A percentile compares a stretch with the other conserved stretches of the same genome.
phyloP scores from a whole-genome alignment of 2,113 vertebrate genomes.

The Nanorana parkeri region DNA sequence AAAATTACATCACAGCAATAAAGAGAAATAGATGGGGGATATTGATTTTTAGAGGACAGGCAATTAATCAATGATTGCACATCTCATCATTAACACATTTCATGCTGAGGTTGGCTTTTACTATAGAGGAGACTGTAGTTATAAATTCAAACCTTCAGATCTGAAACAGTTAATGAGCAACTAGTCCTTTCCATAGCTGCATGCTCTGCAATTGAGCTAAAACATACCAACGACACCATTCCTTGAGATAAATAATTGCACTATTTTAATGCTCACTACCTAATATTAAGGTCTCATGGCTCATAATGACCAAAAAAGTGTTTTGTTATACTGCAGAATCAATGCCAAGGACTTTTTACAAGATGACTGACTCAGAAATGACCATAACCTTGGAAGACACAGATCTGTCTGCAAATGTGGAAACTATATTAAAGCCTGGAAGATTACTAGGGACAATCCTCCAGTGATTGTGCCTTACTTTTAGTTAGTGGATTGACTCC shows the following conservation, averaged over 20 bases:
- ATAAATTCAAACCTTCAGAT: neutral
- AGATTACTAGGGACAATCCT: no score
- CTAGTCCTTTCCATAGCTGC: neutral
- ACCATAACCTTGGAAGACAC: no score
- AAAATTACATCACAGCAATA: constrained; percentile 58
- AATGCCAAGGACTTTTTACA: no score
- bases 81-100: constrained; percentile 48
- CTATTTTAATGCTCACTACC: neutral
- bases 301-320: neutral
- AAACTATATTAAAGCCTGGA: no score
- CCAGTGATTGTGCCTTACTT: no score
- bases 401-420: no score
- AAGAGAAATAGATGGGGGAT: constrained; percentile 53
- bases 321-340: no score
- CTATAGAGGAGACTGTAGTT: neutral
- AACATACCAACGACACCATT: neutral
- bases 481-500: no score
- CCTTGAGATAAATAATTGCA: neutral
- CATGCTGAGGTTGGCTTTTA: neutral
- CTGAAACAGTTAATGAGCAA: constrained; percentile 9
- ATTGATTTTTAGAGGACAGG: constrained; percentile 52
- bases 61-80: constrained; percentile 54
- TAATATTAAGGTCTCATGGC: neutral
- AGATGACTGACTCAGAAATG: no score
- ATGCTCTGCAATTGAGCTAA: neutral